These are phyloP conservation scores for Athalia rosae DNA, from an alignment of 2,888 invertebrate genomes.

Conservation along the genomic window DNA sequence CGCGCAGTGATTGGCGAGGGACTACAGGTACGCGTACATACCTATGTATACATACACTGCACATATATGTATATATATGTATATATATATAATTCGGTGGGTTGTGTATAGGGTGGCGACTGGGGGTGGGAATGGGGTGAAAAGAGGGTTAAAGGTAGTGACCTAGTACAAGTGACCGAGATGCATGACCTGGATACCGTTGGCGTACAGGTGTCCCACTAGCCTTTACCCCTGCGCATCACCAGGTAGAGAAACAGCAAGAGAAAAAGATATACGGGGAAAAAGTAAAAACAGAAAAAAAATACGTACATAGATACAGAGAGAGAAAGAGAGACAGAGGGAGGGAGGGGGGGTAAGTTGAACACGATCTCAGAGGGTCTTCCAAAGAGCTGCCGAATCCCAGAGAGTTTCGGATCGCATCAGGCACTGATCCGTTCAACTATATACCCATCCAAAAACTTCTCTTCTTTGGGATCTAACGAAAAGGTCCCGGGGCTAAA, in stretches of 20 bases:
- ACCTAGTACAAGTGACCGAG: slow-evolving; percentile 71
- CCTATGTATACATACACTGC: slow-evolving; percentile 2
- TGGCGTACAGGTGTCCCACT: slow-evolving; percentile 70
- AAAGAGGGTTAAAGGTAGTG: slow-evolving; percentile 61
- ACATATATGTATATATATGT: slow-evolving; percentile 4
- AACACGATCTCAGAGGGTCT: slow-evolving; percentile 35
- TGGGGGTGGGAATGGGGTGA: slow-evolving; percentile 13
- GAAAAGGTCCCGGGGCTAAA: slow-evolving; percentile 1
- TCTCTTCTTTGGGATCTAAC: background rate
- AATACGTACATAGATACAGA: too few species aligned
- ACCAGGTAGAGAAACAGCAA: background rate
- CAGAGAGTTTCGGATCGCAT: slow-evolving; percentile 39
- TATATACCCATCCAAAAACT: slow-evolving; percentile 6
- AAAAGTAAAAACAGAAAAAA: too few species aligned
- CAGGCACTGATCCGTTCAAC: slow-evolving; percentile 40
- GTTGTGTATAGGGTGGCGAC: background rate
- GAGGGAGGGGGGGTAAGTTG: background rate
- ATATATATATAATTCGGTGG: slow-evolving; percentile 2
- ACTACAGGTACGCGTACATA: background rate
- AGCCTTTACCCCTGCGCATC: slow-evolving; percentile 64
- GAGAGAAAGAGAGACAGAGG: too few species aligned
- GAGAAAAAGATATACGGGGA: too few species aligned
- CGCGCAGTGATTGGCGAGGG: too few species aligned
- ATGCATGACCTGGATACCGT: slow-evolving; percentile 72
- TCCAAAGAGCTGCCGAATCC: slow-evolving; percentile 17